Conservation (phyloP, 2,888 invertebrate genomes). For the Melieria picta region DNA sequence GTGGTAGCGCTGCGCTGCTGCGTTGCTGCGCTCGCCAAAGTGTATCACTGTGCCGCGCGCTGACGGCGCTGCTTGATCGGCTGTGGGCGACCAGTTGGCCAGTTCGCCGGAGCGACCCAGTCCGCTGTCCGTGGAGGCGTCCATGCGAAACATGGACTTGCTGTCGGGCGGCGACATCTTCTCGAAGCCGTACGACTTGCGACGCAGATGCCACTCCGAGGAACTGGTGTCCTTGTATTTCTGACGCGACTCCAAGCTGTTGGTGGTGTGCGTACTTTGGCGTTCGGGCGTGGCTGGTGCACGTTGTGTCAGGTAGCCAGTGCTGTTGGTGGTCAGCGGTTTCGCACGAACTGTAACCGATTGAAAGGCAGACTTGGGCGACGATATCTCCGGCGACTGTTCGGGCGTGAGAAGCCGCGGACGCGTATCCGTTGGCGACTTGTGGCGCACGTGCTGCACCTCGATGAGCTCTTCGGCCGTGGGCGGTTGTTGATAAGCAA, state of each 20-base stretch:
- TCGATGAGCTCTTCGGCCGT: slow-evolving; percentile 39
- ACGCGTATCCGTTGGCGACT: slow-evolving; percentile 6
- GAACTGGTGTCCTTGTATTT: slow-evolving; percentile 59
- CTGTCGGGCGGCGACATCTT: slow-evolving; percentile 66
- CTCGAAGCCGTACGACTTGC: slow-evolving; percentile 83
- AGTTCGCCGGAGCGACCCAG: slow-evolving; percentile 79
- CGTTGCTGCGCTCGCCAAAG: slow-evolving; percentile 50
- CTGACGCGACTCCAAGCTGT: slow-evolving; percentile 61
- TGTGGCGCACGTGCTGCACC: slow-evolving; percentile 32
- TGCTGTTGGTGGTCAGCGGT: not conserved
- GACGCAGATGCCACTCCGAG: slow-evolving; percentile 76
- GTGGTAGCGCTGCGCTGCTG: slow-evolving; percentile 32
- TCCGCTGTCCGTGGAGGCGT: slow-evolving; percentile 83
- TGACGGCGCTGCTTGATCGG: slow-evolving; percentile 29
- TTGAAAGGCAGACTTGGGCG: slow-evolving; percentile 20
- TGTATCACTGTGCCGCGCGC: slow-evolving; percentile 60
- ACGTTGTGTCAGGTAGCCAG: not conserved
- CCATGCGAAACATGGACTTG: slow-evolving; percentile 68
- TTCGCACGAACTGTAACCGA: slow-evolving; percentile 11
- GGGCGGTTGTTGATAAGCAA: slow-evolving; percentile 48
- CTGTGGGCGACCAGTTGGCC: slow-evolving; percentile 67
- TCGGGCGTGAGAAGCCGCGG: slow-evolving; percentile 27
- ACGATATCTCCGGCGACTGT: slow-evolving; percentile 19
- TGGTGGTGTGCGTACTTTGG: slow-evolving; percentile 49
- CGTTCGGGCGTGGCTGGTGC: not conserved